These are phyloP conservation scores for Microtus ochrogaster DNA, from an alignment of 2,113 vertebrate species.

Conservation along the genomic window DNA sequence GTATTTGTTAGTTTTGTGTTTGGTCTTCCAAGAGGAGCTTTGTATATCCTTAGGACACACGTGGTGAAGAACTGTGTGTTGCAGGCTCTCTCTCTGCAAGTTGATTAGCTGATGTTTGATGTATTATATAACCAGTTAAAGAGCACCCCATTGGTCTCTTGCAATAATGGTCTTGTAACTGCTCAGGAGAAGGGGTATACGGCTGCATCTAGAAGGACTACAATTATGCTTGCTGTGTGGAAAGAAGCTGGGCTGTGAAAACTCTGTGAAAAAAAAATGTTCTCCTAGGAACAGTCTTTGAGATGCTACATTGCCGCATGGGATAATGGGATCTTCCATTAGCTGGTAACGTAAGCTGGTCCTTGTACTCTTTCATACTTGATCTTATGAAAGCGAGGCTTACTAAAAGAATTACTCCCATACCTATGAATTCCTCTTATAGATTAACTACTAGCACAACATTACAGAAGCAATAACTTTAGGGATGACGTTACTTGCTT, in stretches of 20 bases:
- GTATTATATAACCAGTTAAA: not conserved
- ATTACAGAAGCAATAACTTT: not conserved
- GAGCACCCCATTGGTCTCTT: not conserved
- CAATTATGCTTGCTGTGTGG: not conserved
- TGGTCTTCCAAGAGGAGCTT: not conserved
- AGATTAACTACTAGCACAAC: not conserved
- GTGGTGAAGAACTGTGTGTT: not conserved
- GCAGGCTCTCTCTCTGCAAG: not conserved
- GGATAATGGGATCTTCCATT: not conserved
- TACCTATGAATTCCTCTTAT: not conserved
- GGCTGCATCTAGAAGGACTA: not conserved
- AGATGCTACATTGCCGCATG: not conserved
- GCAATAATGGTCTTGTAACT: not conserved
- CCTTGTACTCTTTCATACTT: not conserved
- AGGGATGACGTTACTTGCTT: slow-evolving; percentile 23
- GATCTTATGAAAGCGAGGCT: not conserved
- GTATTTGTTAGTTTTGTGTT: not conserved
- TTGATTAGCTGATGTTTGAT: not conserved
- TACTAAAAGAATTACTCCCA: not conserved
- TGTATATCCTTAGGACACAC: not conserved
- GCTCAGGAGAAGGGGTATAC: not conserved
- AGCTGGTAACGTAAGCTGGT: not conserved
- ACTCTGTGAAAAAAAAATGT: not conserved
- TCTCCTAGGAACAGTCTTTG: not conserved
- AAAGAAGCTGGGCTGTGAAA: not conserved